These are phyloP conservation scores for Neolamprologus tretocephalus DNA, from an alignment of 2,113 vertebrate species.

Conservation along the genomic window DNA sequence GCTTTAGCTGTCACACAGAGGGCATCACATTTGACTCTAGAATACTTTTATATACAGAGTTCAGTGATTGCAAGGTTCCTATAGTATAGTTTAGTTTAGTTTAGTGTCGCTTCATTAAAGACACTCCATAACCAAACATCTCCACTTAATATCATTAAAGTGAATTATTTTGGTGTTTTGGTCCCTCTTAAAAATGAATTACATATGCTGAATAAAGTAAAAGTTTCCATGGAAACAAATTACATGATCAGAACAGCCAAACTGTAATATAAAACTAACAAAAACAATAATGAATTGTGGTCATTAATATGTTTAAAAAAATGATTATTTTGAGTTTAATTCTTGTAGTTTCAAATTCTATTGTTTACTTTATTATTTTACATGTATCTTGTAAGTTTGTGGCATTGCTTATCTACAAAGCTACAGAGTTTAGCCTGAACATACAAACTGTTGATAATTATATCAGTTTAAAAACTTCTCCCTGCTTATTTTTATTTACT, in stretches of 20 bases:
- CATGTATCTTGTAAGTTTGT: background rate
- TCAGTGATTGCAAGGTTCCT: background rate
- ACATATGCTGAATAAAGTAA: background rate
- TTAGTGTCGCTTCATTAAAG: background rate
- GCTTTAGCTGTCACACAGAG: background rate
- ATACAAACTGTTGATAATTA: background rate
- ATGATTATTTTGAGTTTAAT: rapidly evolving
- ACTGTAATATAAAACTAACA: background rate
- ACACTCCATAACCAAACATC: background rate
- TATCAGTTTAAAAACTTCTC: background rate
- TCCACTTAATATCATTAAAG: background rate
- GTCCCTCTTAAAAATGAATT: background rate
- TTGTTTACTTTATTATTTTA: background rate
- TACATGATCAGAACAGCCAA: background rate
- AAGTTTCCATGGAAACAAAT: background rate
- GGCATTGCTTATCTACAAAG: background rate
- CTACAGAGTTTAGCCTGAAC: background rate
- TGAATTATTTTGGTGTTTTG: background rate
- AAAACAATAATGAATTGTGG: background rate
- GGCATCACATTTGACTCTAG: background rate
- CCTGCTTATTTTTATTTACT: background rate
- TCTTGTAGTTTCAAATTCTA: background rate
- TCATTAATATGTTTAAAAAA: background rate
- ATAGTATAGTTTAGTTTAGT: background rate
- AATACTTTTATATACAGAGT: background rate